A percentile compares a stretch with the other conserved stretches of the same genome.
These are phyloP conservation scores for Cyprinodon variegatus DNA, from an alignment of 2,113 vertebrate species.

Conservation along the genomic window DNA sequence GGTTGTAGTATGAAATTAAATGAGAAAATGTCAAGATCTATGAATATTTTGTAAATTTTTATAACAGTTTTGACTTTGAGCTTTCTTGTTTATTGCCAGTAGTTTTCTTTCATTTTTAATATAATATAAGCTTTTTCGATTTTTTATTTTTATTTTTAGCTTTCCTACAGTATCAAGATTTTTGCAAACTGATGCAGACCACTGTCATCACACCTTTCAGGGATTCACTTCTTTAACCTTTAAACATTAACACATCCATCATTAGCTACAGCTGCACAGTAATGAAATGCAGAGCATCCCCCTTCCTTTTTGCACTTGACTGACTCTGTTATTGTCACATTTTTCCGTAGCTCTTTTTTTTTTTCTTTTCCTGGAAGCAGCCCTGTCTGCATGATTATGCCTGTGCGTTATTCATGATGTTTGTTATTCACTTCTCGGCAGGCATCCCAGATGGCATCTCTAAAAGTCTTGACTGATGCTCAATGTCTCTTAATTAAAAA, in stretches of 20 bases:
- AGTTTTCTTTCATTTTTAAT: not conserved
- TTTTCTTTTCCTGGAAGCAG: constrained; percentile 16
- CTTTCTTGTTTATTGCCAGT: not conserved
- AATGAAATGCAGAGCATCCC: constrained; percentile 8
- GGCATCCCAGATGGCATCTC: constrained; percentile 78
- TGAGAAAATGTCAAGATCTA: no score
- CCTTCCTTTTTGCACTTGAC: constrained; percentile 38
- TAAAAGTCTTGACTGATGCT: constrained; percentile 80
- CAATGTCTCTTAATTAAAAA: constrained; percentile 81
- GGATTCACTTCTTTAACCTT: constrained; percentile 10
- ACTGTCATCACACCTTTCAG: constrained; percentile 3
- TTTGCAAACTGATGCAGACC: constrained; percentile 25
- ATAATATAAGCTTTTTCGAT: not conserved
- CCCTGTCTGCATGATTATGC: constrained; percentile 35
- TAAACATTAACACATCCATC: constrained; percentile 8
- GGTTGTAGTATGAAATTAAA: no score
- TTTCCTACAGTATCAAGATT: not conserved
- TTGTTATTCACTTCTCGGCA: constrained; percentile 71
- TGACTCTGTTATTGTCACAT: constrained; percentile 42
- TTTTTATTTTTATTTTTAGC: no score
- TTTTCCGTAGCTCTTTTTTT: constrained; percentile 12
- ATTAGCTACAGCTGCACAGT: constrained; percentile 12
- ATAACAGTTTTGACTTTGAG: not conserved
- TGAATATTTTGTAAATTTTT: no score
- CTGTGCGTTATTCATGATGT: constrained; percentile 70